Evolutionary conservation across 2,888 invertebrate genomes (phyloP), one percentile per base, ranked within the genome.

Genomic region (Thalpophila matura): DNA sequence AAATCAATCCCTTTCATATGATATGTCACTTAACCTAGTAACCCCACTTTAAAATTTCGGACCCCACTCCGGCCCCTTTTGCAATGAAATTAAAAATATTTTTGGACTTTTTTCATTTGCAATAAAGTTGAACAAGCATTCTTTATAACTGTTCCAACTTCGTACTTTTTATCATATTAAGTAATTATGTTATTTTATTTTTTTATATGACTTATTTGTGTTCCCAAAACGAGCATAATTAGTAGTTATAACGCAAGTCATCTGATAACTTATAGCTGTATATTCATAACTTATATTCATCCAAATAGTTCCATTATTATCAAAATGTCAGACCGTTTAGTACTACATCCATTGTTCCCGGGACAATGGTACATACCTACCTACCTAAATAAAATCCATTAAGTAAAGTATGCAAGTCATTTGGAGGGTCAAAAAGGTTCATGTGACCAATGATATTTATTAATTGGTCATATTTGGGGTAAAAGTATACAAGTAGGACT

Each of bases 381-480:
- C n/a, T n/a, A 29, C 38, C n/a, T 33, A 50, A 65, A 67, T 71
- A 54, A 66, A 77, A 62, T 46, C 77, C 77, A 77, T 77, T 77
- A 68, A 5, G 43, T 12, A 20, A 51, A 58, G 18, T 57, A 54
- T 68, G 71, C 59, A 68, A 63, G 77, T 77, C 74, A 77, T 77
- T 71, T 63, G 14, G 20, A 49, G 58, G 68, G 62, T 50, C 54
- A 55, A 67, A 77, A 77, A 62, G 70, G 69, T 63, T 56, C 18
- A 56, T 67, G 47, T 66, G 54, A 51, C 43, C 58, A 43, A 54
- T 40, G 42, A 45, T 14, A 42, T 66, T 62, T 40, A 47, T 47
- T 63, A 74, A 49, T 47, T 54, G 47, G 33, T 55, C 27, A 50
- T 51, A 29, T 53, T 58, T 47, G 4, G 27, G 7, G 18, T 55